Percentiles rank a stretch among this genome's conserved stretches.
Conservation (phyloP, 1,140 invertebrate genomes). For the Eulimnadia texana region DNA sequence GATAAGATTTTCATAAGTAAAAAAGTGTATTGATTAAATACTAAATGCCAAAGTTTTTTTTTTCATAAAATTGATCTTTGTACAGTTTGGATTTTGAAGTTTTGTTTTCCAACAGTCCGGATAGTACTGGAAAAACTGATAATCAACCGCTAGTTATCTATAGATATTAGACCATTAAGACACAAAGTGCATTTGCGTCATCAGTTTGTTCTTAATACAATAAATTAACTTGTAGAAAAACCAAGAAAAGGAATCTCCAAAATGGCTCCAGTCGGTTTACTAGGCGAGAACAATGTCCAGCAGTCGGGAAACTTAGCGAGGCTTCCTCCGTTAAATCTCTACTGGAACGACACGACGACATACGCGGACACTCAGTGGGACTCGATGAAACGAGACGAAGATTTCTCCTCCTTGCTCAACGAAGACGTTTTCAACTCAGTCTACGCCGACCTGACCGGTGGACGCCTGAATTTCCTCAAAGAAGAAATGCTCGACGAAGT, state of each 20-base stretch:
- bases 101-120: too few species aligned
- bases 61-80: too few species aligned
- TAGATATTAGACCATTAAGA: too few species aligned
- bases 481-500: neutral
- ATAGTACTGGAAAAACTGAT: too few species aligned
- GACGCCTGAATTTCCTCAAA: neutral
- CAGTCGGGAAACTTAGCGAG: neutral
- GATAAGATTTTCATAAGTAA: too few species aligned
- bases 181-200: neutral
- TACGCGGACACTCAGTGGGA: neutral
- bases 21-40: too few species aligned
- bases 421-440: neutral
- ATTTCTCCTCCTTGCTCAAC: neutral
- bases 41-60: too few species aligned
- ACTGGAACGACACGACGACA: neutral
- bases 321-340: constrained; percentile 6
- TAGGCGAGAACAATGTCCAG: neutral
- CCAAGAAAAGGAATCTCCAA: neutral
- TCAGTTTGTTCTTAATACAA: neutral
- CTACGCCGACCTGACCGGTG: neutral
- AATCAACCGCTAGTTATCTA: too few species aligned
- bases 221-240: neutral
- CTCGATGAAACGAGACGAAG: neutral
- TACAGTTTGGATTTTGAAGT: too few species aligned
- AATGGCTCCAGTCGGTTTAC: neutral